phyloP scores from a whole-genome alignment of 2,113 vertebrate species.

The Gavialis gangeticus region DNA sequence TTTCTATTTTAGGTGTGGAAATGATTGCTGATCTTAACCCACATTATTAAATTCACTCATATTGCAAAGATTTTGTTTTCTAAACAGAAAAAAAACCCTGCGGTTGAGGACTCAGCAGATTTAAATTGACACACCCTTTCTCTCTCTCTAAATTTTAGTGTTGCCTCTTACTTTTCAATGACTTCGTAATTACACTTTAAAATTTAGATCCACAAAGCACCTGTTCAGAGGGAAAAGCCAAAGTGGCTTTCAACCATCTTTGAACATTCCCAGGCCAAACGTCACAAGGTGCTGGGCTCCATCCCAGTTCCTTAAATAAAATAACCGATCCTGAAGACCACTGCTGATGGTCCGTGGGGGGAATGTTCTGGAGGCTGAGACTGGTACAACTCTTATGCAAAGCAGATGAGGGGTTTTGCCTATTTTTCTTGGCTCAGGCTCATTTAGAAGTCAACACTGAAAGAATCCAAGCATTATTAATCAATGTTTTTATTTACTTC shows the following conservation, averaged over 20 bases:
- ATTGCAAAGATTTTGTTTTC: background rate
- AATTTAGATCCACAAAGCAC: background rate
- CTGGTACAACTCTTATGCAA: background rate
- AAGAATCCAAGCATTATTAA: too few species aligned
- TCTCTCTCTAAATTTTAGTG: background rate
- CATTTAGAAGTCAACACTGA: too few species aligned
- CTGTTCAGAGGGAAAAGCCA: background rate
- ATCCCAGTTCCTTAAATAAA: background rate
- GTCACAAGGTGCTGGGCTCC: background rate
- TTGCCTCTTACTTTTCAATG: background rate
- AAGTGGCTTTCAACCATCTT: background rate
- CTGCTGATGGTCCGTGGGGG: background rate
- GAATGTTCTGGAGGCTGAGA: background rate
- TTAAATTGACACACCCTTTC: background rate
- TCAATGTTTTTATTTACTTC: too few species aligned
- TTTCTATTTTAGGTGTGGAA: background rate
- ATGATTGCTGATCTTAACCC: background rate
- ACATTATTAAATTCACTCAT: conserved; percentile 2
- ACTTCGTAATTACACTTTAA: background rate
- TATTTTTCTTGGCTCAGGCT: too few species aligned
- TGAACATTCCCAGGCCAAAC: background rate
- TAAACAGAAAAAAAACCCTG: background rate
- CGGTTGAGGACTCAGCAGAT: background rate
- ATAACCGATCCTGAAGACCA: background rate
- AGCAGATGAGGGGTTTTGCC: background rate